phyloP scores from a whole-genome alignment of 1,140 invertebrate genomes.

The Sminthurides bifidus region DNA sequence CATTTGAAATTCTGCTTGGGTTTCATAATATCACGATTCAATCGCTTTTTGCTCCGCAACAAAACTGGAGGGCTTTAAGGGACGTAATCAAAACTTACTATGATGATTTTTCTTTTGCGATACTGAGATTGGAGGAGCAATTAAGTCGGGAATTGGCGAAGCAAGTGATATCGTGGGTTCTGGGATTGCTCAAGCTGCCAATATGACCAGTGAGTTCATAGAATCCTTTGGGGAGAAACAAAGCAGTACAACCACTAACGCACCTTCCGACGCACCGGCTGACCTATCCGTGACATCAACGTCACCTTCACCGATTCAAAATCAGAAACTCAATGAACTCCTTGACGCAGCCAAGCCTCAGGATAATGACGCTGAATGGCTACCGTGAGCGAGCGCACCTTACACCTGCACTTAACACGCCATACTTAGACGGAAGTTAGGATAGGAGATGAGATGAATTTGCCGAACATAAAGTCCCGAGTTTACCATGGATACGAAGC shows the following conservation, averaged over 20 bases:
- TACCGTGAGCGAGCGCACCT: neutral
- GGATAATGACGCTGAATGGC: conserved; percentile 29
- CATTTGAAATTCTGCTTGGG: no score
- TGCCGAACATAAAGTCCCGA: no score
- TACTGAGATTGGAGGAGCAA: conserved; percentile 23
- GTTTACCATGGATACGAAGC: no score
- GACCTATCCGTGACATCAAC: no score
- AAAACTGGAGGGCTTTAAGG: neutral
- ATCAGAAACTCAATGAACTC: conserved; percentile 16
- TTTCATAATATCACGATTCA: no score
- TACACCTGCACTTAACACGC: neutral
- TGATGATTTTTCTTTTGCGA: neutral
- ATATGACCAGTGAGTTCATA: conserved; percentile 23
- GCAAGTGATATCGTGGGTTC: conserved; percentile 25
- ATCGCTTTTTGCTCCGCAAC: no score
- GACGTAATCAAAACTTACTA: conserved; percentile 2
- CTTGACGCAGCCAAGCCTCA: conserved; percentile 16
- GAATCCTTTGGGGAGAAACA: conserved; percentile 14
- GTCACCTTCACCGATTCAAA: conserved; percentile 1
- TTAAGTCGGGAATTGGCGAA: conserved; percentile 27
- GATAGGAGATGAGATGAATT: neutral
- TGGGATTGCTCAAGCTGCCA: conserved; percentile 24
- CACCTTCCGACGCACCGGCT: no score
- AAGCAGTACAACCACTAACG: neutral
- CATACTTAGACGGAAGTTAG: neutral